Base-by-base conservation (phyloP, 2,113 vertebrate species). In the Nannospalax galili region DNA sequence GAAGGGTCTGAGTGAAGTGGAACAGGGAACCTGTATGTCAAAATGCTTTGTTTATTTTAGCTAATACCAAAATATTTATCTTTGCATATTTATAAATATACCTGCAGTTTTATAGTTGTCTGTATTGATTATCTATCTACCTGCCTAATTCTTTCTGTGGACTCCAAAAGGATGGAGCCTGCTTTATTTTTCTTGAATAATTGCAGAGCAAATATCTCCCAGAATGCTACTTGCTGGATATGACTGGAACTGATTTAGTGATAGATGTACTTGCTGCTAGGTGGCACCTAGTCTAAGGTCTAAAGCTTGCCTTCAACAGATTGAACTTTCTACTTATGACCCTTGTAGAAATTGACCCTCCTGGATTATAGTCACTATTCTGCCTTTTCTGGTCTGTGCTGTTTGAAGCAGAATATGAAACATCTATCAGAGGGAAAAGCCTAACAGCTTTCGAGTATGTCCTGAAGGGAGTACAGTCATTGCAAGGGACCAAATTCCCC, bases 261-360 rank as follows among this genome's bases (percentile, higher is more conserved):
- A 60, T 92, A 87, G 81, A 30, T 81, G 87, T 72, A 58, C 35
- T 95, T 93, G 78, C 97, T 96, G 96, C 96, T 97, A 97, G 97
- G 95, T 97, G 97, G 97, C 95, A 75, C 64, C 92, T 93, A 65
- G 40, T 90, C 62, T 88, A 88, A 94, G 26, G 92, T 42, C 70
- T 82, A 92, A 79, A 67, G 37, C 75, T 75, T 64, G 74, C 0
- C 2, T 88, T 58, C 24, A 42, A 0, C 24, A 77, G 74, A 77
- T 90, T 85, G 58, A 0, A 42, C 73, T 88, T 2, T 14, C 69
- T 90, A 1, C 15, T 20, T 75, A 58, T 30, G 64, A 56, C 45
- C 24, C 20, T 37, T 4, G 0, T 56, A 65, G 84, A 95, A 93
- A 62, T 42, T 93, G 74, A 84, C 8, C 14, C 3, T 37, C 40